A percentile compares a stretch with the other conserved stretches of the same genome.
These are phyloP conservation scores for Athene noctua DNA, from an alignment of 2,113 vertebrate genomes.

Conservation along the genomic window DNA sequence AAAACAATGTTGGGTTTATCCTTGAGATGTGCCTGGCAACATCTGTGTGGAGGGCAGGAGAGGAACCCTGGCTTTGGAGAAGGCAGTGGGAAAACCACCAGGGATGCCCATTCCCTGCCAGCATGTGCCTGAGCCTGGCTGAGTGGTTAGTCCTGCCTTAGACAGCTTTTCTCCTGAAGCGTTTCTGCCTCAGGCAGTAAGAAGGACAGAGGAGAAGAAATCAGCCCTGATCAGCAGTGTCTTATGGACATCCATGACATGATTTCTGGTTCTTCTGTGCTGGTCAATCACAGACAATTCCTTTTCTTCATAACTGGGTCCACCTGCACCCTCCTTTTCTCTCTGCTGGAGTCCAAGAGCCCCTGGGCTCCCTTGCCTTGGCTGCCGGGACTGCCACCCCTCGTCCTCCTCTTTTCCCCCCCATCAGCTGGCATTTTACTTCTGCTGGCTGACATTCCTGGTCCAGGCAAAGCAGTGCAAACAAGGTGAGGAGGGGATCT, in stretches of 20 bases:
- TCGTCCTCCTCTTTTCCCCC: not conserved
- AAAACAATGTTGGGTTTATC: not conserved
- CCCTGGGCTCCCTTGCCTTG: not conserved
- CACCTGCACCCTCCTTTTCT: not conserved
- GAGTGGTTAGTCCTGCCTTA: not conserved
- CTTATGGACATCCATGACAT: fast-evolving
- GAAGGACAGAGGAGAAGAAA: not conserved
- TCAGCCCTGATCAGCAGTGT: too few species aligned
- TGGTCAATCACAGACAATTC: not conserved
- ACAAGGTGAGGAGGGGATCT: not conserved
- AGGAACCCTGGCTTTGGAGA: not conserved
- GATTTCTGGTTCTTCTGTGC: not conserved
- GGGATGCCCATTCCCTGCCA: fast-evolving
- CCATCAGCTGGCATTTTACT: not conserved
- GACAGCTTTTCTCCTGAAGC: not conserved
- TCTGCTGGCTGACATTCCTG: not conserved
- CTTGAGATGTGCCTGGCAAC: not conserved
- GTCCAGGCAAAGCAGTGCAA: not conserved
- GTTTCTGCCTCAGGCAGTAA: not conserved
- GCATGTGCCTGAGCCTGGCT: not conserved
- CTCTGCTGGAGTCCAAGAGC: not conserved
- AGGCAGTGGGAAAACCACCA: not conserved
- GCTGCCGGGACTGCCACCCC: too few species aligned
- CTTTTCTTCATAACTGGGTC: not conserved
- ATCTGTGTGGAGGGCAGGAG: not conserved